Conservation (phyloP, 2,888 invertebrate genomes). For the Pyralis farinalis region DNA sequence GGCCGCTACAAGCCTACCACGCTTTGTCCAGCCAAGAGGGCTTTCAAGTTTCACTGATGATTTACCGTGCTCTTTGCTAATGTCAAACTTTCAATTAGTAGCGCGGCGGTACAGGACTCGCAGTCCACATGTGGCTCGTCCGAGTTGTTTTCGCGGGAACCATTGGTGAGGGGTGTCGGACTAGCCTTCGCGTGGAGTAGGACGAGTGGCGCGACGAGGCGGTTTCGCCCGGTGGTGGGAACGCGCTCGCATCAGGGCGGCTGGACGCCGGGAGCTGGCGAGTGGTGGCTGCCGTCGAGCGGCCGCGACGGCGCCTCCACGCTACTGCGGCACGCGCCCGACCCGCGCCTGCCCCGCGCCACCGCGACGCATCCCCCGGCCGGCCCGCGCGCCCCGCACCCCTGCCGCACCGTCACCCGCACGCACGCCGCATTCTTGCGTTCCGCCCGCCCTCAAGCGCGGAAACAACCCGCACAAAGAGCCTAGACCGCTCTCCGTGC, state of each 20-base stretch:
- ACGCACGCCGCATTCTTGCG: constrained; percentile 77
- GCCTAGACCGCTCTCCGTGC: constrained; percentile 30
- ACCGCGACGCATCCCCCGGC: constrained; percentile 56
- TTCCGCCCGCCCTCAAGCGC: constrained; percentile 41
- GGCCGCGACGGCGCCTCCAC: constrained; percentile 74
- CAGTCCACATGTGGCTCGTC: constrained; percentile 32
- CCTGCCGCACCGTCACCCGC: constrained; percentile 53
- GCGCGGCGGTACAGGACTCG: constrained; percentile 18
- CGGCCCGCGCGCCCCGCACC: constrained; percentile 35
- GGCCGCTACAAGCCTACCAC: constrained; percentile 4
- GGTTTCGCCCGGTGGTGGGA: constrained; percentile 43
- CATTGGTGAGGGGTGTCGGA: constrained; percentile 23
- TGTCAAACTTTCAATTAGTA: constrained; percentile 17
- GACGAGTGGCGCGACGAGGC: constrained; percentile 33
- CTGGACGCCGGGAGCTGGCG: constrained; percentile 42
- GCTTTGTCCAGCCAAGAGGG: constrained; percentile 24
- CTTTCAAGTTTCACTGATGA: constrained; percentile 30
- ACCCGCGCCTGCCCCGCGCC: constrained; percentile 44
- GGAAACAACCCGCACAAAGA: constrained; percentile 54
- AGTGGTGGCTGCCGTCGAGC: constrained; percentile 51
- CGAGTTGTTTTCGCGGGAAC: constrained; percentile 50
- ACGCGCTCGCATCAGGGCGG: constrained; percentile 47
- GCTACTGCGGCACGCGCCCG: constrained; percentile 76
- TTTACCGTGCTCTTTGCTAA: constrained; percentile 27
- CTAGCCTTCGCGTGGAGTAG: constrained; percentile 35